These are phyloP conservation scores for Drosophila rubida DNA, from an alignment of 2,888 invertebrate genomes.

Conservation along the genomic window DNA sequence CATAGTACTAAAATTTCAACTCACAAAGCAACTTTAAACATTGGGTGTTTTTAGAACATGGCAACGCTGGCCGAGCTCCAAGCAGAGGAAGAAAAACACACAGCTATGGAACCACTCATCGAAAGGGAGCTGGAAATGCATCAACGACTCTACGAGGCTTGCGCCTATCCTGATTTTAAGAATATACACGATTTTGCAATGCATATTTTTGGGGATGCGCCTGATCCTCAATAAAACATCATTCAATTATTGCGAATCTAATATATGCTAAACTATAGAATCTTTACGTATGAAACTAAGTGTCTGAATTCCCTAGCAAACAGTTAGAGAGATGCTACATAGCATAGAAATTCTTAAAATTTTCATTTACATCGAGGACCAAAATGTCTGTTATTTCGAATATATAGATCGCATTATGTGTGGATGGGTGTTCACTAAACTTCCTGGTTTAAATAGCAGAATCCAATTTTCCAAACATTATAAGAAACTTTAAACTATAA, in stretches of 20 bases:
- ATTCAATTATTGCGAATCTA: no score
- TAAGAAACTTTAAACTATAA: background rate
- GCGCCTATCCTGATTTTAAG: conserved; percentile 30
- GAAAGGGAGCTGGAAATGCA: conserved; percentile 54
- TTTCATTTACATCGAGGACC: no score
- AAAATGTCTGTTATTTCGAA: no score
- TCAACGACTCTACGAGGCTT: conserved; percentile 29
- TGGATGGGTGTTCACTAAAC: no score
- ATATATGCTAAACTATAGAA: background rate
- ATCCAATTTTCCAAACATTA: no score
- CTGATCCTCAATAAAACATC: background rate
- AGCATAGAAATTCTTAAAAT: no score
- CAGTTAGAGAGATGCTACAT: no score
- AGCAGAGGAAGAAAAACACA: conserved; percentile 50
- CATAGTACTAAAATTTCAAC: background rate
- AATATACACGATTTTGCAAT: conserved; percentile 36
- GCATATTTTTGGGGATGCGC: conserved; percentile 1
- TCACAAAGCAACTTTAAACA: background rate
- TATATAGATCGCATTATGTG: no score
- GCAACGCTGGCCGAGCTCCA: conserved; percentile 59
- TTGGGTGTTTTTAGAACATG: conserved; percentile 49
- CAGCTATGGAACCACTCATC: conserved; percentile 37
- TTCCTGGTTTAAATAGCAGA: no score
- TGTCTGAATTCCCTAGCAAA: no score
- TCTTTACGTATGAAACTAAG: background rate